Base-by-base conservation (phyloP, 2,113 vertebrate genomes). In the Tapirus terrestris region DNA sequence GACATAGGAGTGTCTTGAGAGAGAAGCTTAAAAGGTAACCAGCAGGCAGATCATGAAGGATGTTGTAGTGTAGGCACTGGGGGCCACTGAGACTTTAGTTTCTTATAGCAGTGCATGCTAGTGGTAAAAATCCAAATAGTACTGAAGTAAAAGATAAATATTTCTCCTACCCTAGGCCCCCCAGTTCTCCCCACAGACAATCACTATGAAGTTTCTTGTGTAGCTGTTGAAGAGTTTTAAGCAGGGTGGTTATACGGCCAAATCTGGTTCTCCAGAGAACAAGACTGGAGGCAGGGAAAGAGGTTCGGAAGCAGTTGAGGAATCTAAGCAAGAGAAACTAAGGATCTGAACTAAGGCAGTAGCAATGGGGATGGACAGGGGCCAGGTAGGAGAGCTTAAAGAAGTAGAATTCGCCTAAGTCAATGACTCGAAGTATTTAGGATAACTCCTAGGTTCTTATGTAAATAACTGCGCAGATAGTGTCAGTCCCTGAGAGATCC, bases 281-380 rank as follows among this genome's bases (percentile, higher is more conserved):
- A 76, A 94, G 51, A 61, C 39, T 67, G 61, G 70, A 89, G 23
- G 31, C 89, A 72, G 77, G 29, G 39, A 61, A 92, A 39, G 81
- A 63, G 56, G 27, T 56, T 96, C 93, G n/a, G 51, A 82, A 94
- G 51, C 56, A 53, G n/a, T n/a, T 75, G 60, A 95, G 6, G 87
- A 79, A 60, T 56, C n/a, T 76, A 96, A 96, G 53, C 43, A 87
- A 43, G 76, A 56, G 63, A 51, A 29, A 51, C 48, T 79, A 3
- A 60, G 51, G 43, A 88, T 6, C 48, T 89, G 83, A 75, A 85
- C 65, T 36, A 53, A 94, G 75, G 39, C 85, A 80, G 45, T 63
- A 83, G 51, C 76, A 83, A 0, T 84, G 16, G 56, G 45, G 29
- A 58, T 58, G 53, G 56, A 33, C 9, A 63, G 68, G 8, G 20